Conservation (phyloP, 2,888 invertebrate genomes). For the Luperina testacea region DNA sequence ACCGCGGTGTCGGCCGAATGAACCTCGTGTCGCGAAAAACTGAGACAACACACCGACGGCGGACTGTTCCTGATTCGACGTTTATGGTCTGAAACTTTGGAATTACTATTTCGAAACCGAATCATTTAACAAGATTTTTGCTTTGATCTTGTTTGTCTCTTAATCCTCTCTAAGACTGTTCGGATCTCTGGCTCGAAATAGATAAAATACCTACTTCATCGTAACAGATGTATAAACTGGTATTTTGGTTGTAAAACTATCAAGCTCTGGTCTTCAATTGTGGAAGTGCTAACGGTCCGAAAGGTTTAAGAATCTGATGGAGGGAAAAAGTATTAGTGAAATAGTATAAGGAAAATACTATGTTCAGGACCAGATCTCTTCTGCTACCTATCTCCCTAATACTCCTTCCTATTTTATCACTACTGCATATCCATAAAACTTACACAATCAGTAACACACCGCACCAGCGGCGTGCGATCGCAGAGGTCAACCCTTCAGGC, state of each 20-base stretch:
- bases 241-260: background rate
- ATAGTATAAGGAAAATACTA: background rate
- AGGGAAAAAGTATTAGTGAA: background rate
- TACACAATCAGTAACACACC: conserved; percentile 40
- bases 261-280: background rate
- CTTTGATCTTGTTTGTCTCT: background rate
- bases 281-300: background rate
- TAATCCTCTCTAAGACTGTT: background rate
- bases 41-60: conserved; percentile 43
- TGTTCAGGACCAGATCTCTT: background rate
- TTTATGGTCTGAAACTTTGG: background rate
- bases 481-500: conserved; percentile 85
- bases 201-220: background rate
- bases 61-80: conserved; percentile 51
- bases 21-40: conserved; percentile 51
- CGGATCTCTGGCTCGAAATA: background rate
- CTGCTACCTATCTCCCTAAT: background rate
- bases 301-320: background rate
- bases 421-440: background rate
- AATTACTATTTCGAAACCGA: background rate
- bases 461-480: conserved; percentile 57
- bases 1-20: conserved; percentile 45
- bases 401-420: background rate
- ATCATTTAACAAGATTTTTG: background rate
- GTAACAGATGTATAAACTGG: background rate